A percentile compares a stretch with the other conserved stretches of the same genome.
Conservation (phyloP, 2,888 invertebrate species). For the Acrocyrtus sp. region DNA sequence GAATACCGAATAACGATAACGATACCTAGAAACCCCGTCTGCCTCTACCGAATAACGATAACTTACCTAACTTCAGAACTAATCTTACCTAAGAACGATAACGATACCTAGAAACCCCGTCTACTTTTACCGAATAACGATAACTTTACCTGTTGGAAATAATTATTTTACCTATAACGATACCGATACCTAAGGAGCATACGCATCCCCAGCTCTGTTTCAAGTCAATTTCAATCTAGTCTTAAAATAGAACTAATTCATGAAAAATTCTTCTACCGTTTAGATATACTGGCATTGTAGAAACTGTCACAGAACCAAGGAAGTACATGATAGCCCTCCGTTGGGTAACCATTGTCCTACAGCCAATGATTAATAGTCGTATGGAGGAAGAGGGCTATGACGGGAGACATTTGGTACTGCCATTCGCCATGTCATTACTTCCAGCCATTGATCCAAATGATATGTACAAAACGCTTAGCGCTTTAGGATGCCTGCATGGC, state of each 20-base stretch:
- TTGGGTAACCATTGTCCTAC: constrained; percentile 76
- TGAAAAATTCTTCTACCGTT: background rate
- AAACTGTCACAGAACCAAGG: constrained; percentile 90
- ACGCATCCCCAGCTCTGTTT: too few species aligned
- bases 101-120: constrained; percentile 85
- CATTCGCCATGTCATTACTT: constrained; percentile 80
- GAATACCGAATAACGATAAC: too few species aligned
- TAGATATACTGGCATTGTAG: constrained; percentile 68
- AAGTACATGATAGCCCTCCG: constrained; percentile 79
- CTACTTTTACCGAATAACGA: too few species aligned
- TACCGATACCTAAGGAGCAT: too few species aligned
- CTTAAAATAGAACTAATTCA: background rate
- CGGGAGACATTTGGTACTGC: constrained; percentile 83
- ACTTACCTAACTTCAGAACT: too few species aligned
- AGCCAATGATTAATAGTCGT: constrained; percentile 72
- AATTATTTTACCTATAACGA: background rate
- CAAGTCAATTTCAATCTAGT: background rate
- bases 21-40: constrained; percentile 86
- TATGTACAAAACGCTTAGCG: constrained; percentile 74
- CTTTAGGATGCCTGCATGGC: constrained; percentile 82
- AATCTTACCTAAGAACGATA: too few species aligned
- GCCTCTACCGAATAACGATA: too few species aligned
- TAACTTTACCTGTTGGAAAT: too few species aligned
- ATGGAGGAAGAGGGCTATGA: constrained; percentile 69
- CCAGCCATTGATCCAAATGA: constrained; percentile 78